Evolutionary conservation across 2,113 vertebrate species (phyloP), one percentile per base, ranked within the genome.

Genomic region (Candoia aspera): DNA sequence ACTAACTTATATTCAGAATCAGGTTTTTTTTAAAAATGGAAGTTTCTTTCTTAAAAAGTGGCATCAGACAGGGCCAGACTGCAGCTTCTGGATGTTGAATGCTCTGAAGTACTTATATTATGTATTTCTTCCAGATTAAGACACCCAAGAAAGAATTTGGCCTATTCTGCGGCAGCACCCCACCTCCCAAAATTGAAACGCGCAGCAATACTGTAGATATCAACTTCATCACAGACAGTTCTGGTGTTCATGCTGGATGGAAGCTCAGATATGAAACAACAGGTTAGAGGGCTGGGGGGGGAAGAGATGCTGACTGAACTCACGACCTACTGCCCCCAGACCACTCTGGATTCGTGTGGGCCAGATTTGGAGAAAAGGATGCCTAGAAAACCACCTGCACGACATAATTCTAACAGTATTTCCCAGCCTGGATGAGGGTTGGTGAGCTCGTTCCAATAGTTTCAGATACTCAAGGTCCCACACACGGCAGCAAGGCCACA

Each of bases 171-270:
- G 98, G 98, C 79, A 95, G 94, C 0, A 93, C 53, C 0, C 46
- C 95, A 29, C 98, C 98, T 0, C 37, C 9, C n/a, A 97, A 95
- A 89, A 98, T 98, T 0, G 97, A 98, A 94, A 98, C 97, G 0
- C 95, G 95, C 23, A 98, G 97, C 94, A 95, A 97, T 87, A 89
- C 90, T 0, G 97, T 98, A 79, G 97, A 90, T 0, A 62, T 98
- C 83, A 62, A 73, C 1, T 98, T 98, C 90, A 91, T 92, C 24
- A 98, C 98, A 0, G 98, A 97, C 46, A 6, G 89, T 6, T 98
- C 97, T 0, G 98, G 98, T 59, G 97, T 95, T 88, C 97, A 98
- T 94, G 95, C 95, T 0, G 98, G 98, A 58, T 99, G 98, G 98
- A 98, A 97, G 96, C 97, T 98, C 46, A 97, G 73, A 90, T 98